Evolutionary conservation across 2,797 vertebrate genomes (phyloP), one percentile per base, ranked within the genome.

Genomic region (Argentina silus): DNA sequence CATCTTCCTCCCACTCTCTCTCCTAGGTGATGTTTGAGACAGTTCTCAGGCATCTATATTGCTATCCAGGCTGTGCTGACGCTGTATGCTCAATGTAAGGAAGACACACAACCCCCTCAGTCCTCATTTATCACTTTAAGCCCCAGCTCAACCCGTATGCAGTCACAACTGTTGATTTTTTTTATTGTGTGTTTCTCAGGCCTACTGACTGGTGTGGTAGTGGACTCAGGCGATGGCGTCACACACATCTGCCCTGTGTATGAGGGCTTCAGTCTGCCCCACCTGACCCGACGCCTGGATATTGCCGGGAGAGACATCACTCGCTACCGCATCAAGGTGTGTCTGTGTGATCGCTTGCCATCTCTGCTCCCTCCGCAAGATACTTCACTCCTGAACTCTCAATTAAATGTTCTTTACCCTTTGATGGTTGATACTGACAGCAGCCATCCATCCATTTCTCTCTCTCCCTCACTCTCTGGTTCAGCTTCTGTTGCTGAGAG

Each of bases 171-270:
- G 19, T 66, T 67, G 17, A 48, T n/a, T 51, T 10, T 10, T 43
- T 0, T 15, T 42, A 50, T 23, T 23, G 23, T 51, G 55, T 47
- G 17, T 57, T 19, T 43, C 74, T 12, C 69, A 96, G 95, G 95
- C 67, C 88, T 96, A 72, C 83, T 96, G 81, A 96, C 96, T 50
- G 96, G 96, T 57, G 96, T 96, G 15, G 95, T 97, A 11, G 95
- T 97, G 76, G 96, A 97, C 86, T 97, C 96, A 59, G 96, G 96
- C 72, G 96, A 97, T 74, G 96, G 96, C 0, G 96, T 96, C n/a
- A 96, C 95, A 78, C 96, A 96, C 53, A 97, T 97, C 73, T 97
- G 96, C 82, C 96, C 96, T 3, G 96, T 96, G 19, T 97, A 97
- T 66, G 96, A 97, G 92, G 96, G 96, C 21, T 97, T 97, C 84